phyloP scores from a whole-genome alignment of 2,797 vertebrate genomes.

The Eremophila alpestris region DNA sequence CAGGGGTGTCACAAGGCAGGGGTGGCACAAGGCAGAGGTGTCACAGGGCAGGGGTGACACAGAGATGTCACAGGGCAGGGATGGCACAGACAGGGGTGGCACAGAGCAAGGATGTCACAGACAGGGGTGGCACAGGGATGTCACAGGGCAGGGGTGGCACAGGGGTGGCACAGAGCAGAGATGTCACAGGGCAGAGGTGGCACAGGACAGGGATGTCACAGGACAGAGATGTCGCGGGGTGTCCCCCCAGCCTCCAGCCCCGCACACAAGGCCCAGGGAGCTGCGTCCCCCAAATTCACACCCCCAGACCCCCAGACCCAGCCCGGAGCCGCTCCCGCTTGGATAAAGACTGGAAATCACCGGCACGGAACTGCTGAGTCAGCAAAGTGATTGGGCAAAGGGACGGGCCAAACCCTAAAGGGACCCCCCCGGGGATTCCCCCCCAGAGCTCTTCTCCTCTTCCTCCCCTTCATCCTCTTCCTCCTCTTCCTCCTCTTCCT shows the following conservation, averaged over 20 bases:
- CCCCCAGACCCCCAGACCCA: not conserved
- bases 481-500: too few species aligned
- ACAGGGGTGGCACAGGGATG: not conserved
- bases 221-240: not conserved
- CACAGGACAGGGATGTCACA: not conserved
- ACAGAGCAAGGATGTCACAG: too few species aligned
- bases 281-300: not conserved
- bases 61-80: not conserved
- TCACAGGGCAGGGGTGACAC: not conserved
- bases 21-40: not conserved
- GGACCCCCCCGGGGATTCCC: not conserved
- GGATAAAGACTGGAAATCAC: not conserved
- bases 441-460: not conserved
- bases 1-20: not conserved
- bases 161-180: not conserved
- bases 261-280: accelerated
- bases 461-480: not conserved
- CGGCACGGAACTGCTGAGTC: slow-evolving; percentile 39
- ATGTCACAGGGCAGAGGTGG: not conserved
- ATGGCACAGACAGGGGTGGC: not conserved
- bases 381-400: not conserved
- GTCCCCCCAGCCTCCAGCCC: not conserved
- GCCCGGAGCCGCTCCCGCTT: not conserved
- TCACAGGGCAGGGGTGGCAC: too few species aligned
- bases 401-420: not conserved